Evolutionary conservation across 2,888 invertebrate genomes (phyloP), one percentile per base, ranked within the genome.

Genomic region (Drosophila lacicola): DNA sequence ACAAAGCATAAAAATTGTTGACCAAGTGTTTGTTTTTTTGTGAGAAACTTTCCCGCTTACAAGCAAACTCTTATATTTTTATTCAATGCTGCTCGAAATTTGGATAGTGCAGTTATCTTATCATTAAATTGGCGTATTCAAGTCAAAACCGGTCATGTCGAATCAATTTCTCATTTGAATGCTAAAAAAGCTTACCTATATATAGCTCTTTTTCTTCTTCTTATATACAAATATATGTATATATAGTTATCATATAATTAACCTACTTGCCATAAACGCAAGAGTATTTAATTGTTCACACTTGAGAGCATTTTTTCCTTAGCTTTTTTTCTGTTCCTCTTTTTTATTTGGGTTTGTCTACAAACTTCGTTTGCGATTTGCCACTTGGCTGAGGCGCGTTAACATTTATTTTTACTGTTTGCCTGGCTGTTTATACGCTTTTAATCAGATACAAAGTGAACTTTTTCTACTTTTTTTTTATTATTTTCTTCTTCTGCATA

Each of bases 401-500:
- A 74, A 64, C 54, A 74, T 74, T 62, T 71, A 39, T 69, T 60
- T 42, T 54, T 17, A 44, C 41, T 55, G 57, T 51, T 66, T 57
- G 55, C 41, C 37, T 51, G 47, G 41, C 64, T 71, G 58, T 57
- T 61, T 57, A 56, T 56, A 42, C 63, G 50, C 58, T 41, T 72
- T 77, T 77, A 77, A 76, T 77, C 73, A 64, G 61, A 73, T 69
- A 69, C 78, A 75, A 77, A 57, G 49, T 58, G 55, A 36, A 61
- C 47, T 54, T 65, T 33, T 17, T 45, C 36, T 11, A 17, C 53
- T 21, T 42, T 49, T 14, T 37, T 36, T 55, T 21, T 51, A 17
- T 33, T 14, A 17, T 25, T 37, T 11, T 21, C 25, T 47, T 36
- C 5, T 37, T 60, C 25, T 70, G 57, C 66, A 54, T 74, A 72